phyloP scores from a whole-genome alignment of 2,888 invertebrate genomes.

The Ectobius pallidus region DNA sequence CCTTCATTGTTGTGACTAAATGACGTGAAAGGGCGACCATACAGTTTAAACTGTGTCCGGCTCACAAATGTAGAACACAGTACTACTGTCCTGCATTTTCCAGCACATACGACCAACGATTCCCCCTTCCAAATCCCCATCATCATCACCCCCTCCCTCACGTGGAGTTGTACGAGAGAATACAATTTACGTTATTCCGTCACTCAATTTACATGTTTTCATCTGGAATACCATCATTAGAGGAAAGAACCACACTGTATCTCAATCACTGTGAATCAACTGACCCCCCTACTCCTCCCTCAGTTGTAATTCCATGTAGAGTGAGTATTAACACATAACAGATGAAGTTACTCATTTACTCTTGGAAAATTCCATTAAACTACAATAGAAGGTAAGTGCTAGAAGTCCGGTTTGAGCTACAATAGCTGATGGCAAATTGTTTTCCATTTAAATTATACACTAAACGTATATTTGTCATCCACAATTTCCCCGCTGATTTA shows the following conservation, averaged over 20 bases:
- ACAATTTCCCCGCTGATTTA: background rate
- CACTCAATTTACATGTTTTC: conserved; percentile 15
- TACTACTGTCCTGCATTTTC: background rate
- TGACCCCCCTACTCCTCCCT: background rate
- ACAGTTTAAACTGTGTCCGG: background rate
- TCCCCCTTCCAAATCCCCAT: no score
- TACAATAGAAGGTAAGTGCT: background rate
- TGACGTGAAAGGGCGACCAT: background rate
- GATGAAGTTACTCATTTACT: background rate
- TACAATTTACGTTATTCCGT: conserved; percentile 12
- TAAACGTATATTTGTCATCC: background rate
- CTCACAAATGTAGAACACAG: background rate
- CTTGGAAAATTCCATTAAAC: background rate
- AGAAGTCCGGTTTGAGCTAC: background rate
- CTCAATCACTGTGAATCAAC: conserved; percentile 1
- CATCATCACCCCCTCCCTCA: background rate
- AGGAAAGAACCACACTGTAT: background rate
- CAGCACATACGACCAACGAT: background rate
- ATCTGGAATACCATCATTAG: conserved; percentile 9
- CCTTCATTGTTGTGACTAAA: background rate
- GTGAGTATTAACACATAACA: background rate
- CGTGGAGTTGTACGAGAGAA: background rate
- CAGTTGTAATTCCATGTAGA: background rate
- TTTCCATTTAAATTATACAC: background rate
- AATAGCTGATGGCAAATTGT: background rate